Evolutionary conservation across 2,797 vertebrate genomes (phyloP), one percentile per base, ranked within the genome.

Genomic region (Petrocephalus sullivani): DNA sequence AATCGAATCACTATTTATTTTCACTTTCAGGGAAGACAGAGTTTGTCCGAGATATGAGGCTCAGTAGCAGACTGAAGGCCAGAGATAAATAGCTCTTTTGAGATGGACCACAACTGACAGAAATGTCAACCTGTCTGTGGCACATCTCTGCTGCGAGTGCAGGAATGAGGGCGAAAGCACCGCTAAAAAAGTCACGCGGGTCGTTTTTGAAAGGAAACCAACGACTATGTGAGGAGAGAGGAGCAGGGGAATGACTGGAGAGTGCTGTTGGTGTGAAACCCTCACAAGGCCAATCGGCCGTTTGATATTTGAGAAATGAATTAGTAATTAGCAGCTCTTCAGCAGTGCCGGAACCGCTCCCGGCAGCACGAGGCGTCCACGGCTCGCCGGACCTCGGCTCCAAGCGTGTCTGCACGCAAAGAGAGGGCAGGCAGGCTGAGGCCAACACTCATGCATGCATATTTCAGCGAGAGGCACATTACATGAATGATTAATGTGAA

Each of bases 401-500:
- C 86, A 85, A 89, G 61, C 12, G 33, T 88, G 57, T 87, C 46
- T 33, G 71, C 87, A 90, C 28, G 54, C 82, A 16, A 33, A 46
- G 28, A 9, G 7, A 5, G 78, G 8, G 87, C 53, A 57, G 21
- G 23, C 10, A 83, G 49, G 53, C 85, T 16, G 37, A 60, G 51
- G 85, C 91, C 86, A 90, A 89, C 87, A 88, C 57, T 37, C 75
- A 51, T 9, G 33, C 88, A 89, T 91, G 86, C 83, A 90, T 91
- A 90, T 90, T 91, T 91, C 88, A 91, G 88, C 83, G 16, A 83
- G 86, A 67, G 71, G 86, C 89, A 85, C 89, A 90, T 90, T 85
- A 33, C 81, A 90, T 92, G 49, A 91, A 92, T 89, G 83, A 90
- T 90, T 91, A 23, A 91, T 91, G 85, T 88, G 87, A 87, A 37